Evolutionary conservation across 2,797 vertebrate genomes (phyloP), one percentile per base, ranked within the genome.

Genomic region (Tadarida brasiliensis): DNA sequence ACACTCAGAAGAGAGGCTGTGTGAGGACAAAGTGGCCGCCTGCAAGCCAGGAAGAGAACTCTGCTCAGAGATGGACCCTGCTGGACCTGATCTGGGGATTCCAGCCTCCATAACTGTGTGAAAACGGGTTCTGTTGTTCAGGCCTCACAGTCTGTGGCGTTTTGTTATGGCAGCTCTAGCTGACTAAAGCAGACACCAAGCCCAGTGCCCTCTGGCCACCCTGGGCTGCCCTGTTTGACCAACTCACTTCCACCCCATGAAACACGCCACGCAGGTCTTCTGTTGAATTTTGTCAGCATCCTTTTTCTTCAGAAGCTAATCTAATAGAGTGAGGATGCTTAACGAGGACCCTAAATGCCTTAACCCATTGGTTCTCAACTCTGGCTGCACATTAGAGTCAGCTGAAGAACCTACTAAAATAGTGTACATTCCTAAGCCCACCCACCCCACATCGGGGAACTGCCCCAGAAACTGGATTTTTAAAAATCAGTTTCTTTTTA

Each of bases 261-360:
- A 51, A 88, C 49, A 74, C 15, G 35, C 28, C 49, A 30, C 5
- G 44, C 1, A 83, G 44, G 11, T 78, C n/a, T 90, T 92, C 81
- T 77, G 49, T n/a, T 81, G 51, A 95, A 85, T 85, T 81, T 87
- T 70, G 30, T 74, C 57, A 63, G 16, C 44, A 67, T 90, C 49
- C 9, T 19, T 74, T 71, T 47, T 14, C 47, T 14, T 39, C 1
- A 59, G 86, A 47, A 89, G 61, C 68, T 90, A 68, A 68, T 28
- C n/a, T 82, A 44, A 44, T 11, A 51, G 54, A 90, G 24, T 33
- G 51, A 94, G 54, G 24, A 30, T 70, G n/a, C 12, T 59, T 59
- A 78, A 17, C 1, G 4, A 61, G 4, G 49, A 85, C 12, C 2
- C 51, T 35, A 33, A 59, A 24, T 54, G 35, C 56, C 9, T 74